A percentile compares a stretch with the other conserved stretches of the same genome.
These are phyloP conservation scores for Slavum lentiscoides DNA, from an alignment of 2,888 invertebrate genomes.

Conservation along the genomic window DNA sequence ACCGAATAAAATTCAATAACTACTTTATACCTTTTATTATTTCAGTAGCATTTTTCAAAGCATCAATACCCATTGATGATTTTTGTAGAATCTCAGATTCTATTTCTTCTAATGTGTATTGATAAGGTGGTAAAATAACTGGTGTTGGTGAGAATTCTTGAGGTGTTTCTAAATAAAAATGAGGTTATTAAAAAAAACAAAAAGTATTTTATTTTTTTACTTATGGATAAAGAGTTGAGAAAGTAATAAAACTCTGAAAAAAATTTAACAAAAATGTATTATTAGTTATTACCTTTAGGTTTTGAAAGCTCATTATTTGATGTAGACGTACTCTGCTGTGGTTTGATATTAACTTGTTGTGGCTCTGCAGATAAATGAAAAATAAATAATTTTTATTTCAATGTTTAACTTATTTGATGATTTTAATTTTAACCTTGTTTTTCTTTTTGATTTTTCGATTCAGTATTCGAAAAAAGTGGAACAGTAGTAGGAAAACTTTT, in stretches of 20 bases:
- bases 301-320: constrained; percentile 5
- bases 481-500: neutral
- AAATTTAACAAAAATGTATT: neutral
- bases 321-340: neutral
- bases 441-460: constrained; percentile 11
- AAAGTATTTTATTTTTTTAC: neutral
- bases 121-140: constrained; percentile 2
- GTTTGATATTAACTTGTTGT: neutral
- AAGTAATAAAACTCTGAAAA: neutral
- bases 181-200: neutral
- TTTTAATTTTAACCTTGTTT: constrained; percentile 20
- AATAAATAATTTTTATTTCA: neutral
- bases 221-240: too few species aligned
- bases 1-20: too few species aligned
- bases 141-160: neutral
- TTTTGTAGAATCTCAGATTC: constrained; percentile 40
- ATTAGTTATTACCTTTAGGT: neutral
- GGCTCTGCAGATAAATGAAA: neutral
- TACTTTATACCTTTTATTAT: constrained; percentile 28
- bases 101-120: constrained; percentile 42
- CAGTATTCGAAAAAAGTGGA: neutral
- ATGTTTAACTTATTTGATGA: neutral
- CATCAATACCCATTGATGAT: neutral
- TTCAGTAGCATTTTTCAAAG: constrained; percentile 36
- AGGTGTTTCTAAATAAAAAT: constrained; percentile 17